Evolutionary conservation across 2,113 vertebrate genomes (phyloP).

Genomic region (Polypterus bichir): DNA sequence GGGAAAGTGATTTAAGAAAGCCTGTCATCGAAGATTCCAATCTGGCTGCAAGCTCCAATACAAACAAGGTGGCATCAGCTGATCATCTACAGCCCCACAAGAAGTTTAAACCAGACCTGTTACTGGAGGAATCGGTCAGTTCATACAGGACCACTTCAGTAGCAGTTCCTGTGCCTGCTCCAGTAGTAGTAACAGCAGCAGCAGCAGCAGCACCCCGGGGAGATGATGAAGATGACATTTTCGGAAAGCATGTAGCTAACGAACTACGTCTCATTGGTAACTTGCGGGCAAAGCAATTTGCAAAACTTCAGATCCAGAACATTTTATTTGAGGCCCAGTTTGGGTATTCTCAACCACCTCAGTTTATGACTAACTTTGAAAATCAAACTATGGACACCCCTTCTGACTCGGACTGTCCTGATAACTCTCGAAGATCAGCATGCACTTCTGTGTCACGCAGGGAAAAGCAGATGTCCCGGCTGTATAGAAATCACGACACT

Average conservation of each 20-base stretch:
- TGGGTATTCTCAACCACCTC: conserved; percentile 5
- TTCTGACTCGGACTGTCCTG: background rate
- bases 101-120: background rate
- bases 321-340: conserved; percentile 10
- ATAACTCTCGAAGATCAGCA: no score
- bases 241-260: conserved; percentile 8
- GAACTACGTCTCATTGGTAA: conserved; percentile 4
- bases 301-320: conserved; percentile 14
- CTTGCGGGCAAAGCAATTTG: conserved; percentile 9
- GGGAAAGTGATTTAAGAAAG: background rate
- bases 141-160: conserved; percentile 2
- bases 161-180: background rate
- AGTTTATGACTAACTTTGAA: background rate
- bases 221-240: conserved; percentile 6
- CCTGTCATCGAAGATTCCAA: background rate
- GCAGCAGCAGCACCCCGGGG: background rate
- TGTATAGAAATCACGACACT: no score
- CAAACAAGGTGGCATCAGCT: background rate
- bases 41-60: background rate
- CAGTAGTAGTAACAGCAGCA: background rate
- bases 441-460: no score
- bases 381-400: background rate
- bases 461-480: no score
- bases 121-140: conserved; percentile 1
- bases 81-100: background rate